Evolutionary conservation across 2,797 vertebrate genomes (phyloP).

Genomic region (Nyctibius grandis): DNA sequence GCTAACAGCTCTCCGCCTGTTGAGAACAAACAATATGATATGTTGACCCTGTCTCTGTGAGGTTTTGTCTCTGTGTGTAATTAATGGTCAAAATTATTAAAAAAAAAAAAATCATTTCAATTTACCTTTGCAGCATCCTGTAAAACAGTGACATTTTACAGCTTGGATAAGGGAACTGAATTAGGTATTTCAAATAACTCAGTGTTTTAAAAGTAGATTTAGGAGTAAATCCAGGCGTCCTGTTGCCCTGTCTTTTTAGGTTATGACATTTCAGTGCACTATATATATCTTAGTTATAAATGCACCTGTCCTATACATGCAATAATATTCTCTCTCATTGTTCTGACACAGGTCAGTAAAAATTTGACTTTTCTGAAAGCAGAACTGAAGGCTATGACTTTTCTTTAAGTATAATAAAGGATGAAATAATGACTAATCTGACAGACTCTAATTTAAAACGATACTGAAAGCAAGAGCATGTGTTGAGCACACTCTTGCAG

Average conservation of each 20-base stretch:
- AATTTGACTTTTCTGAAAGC: constrained; percentile 4
- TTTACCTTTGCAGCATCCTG: background rate
- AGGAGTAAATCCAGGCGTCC: background rate
- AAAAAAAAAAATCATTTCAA: background rate
- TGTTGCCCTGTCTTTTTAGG: background rate
- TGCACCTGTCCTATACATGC: background rate
- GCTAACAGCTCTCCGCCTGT: constrained; percentile 83
- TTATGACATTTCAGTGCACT: background rate
- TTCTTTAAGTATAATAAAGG: background rate
- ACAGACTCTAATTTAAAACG: background rate
- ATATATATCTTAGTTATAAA: background rate
- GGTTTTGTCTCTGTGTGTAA: background rate
- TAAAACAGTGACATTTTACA: background rate
- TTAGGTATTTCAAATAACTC: background rate
- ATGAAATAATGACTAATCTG: background rate
- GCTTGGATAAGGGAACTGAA: background rate
- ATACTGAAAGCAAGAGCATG: background rate
- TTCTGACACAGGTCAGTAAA: constrained; percentile 14
- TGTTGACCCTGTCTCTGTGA: background rate
- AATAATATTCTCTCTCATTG: background rate
- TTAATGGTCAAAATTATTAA: background rate
- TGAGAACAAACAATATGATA: background rate
- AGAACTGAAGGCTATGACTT: constrained; percentile 1
- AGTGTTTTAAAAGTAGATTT: background rate
- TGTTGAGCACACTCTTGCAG: background rate